A percentile compares a stretch with the other conserved stretches of the same genome.
Conservation (phyloP, 2,888 invertebrate species). For the Apodemia zela region DNA sequence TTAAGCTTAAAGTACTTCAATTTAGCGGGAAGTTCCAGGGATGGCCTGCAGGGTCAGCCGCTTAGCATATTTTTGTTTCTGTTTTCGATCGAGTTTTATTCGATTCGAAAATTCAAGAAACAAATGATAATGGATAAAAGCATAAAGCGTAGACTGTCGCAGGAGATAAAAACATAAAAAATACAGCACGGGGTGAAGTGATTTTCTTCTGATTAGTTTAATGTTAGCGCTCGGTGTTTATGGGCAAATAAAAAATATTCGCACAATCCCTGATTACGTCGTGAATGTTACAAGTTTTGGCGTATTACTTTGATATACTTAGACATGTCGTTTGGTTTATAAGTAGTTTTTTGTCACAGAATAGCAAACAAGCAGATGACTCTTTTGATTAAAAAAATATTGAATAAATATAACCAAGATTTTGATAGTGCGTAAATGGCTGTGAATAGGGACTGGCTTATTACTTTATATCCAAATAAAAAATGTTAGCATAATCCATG, state of each 20-base stretch:
- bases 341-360: not conserved
- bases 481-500: too few relatives aligned
- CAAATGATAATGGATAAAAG: conserved; percentile 25
- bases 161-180: conserved; percentile 31
- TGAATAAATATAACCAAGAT: too few relatives aligned
- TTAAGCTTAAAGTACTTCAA: too few relatives aligned
- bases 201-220: conserved; percentile 32
- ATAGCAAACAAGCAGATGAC: not conserved
- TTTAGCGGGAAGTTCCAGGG: too few relatives aligned
- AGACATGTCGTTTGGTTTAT: not conserved
- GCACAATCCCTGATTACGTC: conserved; percentile 4
- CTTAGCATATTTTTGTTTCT: too few relatives aligned
- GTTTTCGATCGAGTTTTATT: not conserved
- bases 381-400: too few relatives aligned
- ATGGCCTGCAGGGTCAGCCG: too few relatives aligned
- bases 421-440: too few relatives aligned
- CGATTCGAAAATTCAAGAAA: conserved; percentile 1
- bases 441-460: too few relatives aligned
- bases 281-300: conserved; percentile 1
- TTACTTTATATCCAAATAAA: too few relatives aligned
- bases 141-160: conserved; percentile 25
- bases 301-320: not conserved
- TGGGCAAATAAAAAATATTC: conserved; percentile 8
- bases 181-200: conserved; percentile 20
- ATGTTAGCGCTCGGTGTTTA: conserved; percentile 22